phyloP scores from a whole-genome alignment of 64 coral and sea anemone species.

The Montipora cactus region DNA sequence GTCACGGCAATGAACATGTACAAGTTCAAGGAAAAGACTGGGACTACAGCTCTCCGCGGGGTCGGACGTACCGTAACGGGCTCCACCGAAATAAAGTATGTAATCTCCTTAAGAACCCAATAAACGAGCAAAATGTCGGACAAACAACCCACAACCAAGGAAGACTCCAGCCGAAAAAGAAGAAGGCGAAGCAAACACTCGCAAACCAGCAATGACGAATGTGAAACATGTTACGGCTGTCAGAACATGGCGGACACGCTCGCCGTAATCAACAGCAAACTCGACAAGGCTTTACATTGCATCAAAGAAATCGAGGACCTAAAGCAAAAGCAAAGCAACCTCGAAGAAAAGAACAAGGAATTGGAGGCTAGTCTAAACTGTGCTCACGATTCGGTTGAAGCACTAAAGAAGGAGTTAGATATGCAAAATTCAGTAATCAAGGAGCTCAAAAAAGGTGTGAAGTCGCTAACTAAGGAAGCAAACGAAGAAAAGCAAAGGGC shows the following conservation, averaged over 20 bases:
- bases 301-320: slow-evolving; percentile 28
- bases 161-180: slow-evolving; percentile 29
- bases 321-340: not conserved
- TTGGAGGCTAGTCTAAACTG: slow-evolving; percentile 24
- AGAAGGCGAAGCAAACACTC: not conserved
- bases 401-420: not conserved
- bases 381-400: slow-evolving; percentile 3
- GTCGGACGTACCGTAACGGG: not conserved
- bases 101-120: slow-evolving; percentile 8
- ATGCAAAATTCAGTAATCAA: not conserved
- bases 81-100: not conserved
- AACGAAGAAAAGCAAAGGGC: not conserved
- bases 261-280: slow-evolving; percentile 14
- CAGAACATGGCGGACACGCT: not conserved
- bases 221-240: not conserved
- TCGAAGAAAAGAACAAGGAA: not conserved
- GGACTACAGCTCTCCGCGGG: not conserved
- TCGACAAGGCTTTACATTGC: not conserved
- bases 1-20: too few relatives aligned
- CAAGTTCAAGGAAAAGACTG: not conserved
- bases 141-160: not conserved
- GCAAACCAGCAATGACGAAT: slow-evolving; percentile 8
- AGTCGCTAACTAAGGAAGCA: slow-evolving; percentile 5
- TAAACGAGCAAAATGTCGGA: not conserved
- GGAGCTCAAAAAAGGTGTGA: not conserved